Conservation (phyloP, 1,140 invertebrate genomes). For the Alviniconcha marisindica region DNA sequence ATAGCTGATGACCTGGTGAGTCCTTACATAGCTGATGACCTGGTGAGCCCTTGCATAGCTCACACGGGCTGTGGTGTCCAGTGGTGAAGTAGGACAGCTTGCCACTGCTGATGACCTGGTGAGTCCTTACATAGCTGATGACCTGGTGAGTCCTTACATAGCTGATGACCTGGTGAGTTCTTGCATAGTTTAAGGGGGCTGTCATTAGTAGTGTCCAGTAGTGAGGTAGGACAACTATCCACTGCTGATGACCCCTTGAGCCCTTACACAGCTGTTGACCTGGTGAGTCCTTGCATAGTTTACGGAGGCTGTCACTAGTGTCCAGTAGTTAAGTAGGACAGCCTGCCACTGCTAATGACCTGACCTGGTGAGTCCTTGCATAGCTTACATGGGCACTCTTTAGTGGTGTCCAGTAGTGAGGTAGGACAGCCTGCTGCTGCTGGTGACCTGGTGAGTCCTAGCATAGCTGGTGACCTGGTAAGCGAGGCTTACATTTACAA, state of each 20-base stretch:
- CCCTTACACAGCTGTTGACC: conserved; percentile 38
- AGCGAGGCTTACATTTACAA: too few relatives aligned
- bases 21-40: neutral
- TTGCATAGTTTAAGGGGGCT: neutral
- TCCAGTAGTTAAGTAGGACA: conserved; percentile 88
- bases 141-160: neutral
- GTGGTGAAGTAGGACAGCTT: conserved; percentile 87
- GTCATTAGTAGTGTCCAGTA: conserved; percentile 95
- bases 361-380: conserved; percentile 83
- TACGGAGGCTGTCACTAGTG: conserved; percentile 84
- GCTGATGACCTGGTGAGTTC: neutral
- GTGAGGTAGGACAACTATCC: conserved; percentile 88
- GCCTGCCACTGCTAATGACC: conserved; percentile 96
- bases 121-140: conserved; percentile 70
- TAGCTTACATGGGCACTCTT: neutral
- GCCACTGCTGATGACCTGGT: conserved; percentile 97
- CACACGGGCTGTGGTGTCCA: conserved; percentile 86
- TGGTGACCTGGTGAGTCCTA: too few relatives aligned
- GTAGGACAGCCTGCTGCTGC: too few relatives aligned
- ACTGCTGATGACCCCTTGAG: conserved; percentile 96
- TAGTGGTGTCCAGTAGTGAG: too few relatives aligned
- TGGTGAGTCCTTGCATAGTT: neutral
- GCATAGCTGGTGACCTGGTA: neutral
- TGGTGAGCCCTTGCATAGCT: too few relatives aligned
- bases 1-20: neutral